phyloP scores from a whole-genome alignment of 2,888 invertebrate genomes.

The Limnephilus lunatus region DNA sequence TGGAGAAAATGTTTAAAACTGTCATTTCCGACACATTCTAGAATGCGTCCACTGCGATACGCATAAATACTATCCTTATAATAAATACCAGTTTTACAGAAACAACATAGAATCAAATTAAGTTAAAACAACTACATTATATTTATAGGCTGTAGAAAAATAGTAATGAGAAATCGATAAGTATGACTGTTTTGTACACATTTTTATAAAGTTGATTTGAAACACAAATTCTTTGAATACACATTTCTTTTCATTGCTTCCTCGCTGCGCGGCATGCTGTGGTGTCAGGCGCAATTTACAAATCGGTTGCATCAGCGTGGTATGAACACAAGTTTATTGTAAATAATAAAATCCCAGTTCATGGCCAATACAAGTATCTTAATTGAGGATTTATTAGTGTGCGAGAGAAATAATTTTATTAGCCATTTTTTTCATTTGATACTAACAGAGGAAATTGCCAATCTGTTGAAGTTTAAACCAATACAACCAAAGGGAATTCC shows the following conservation, averaged over 20 bases:
- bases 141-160: conserved; percentile 49
- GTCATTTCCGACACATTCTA: conserved; percentile 29
- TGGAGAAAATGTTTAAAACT: conserved; percentile 41
- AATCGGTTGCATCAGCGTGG: neutral
- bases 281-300: neutral
- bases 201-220: conserved; percentile 7
- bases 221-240: neutral
- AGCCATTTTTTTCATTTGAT: neutral
- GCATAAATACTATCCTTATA: conserved; percentile 33
- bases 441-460: neutral
- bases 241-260: neutral
- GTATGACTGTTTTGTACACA: conserved; percentile 42
- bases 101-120: conserved; percentile 34
- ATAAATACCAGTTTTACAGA: conserved; percentile 46
- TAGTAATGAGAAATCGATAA: conserved; percentile 31
- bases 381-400: neutral
- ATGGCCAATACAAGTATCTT: neutral
- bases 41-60: neutral
- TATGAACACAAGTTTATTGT: neutral
- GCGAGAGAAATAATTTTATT: neutral
- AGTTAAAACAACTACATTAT: conserved; percentile 27
- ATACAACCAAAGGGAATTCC: neutral
- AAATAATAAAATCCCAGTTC: neutral
- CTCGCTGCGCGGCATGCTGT: neutral
- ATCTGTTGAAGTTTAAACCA: neutral